These are phyloP conservation scores for Zonitis immaculata DNA, from an alignment of 2,888 invertebrate species.

Conservation along the genomic window DNA sequence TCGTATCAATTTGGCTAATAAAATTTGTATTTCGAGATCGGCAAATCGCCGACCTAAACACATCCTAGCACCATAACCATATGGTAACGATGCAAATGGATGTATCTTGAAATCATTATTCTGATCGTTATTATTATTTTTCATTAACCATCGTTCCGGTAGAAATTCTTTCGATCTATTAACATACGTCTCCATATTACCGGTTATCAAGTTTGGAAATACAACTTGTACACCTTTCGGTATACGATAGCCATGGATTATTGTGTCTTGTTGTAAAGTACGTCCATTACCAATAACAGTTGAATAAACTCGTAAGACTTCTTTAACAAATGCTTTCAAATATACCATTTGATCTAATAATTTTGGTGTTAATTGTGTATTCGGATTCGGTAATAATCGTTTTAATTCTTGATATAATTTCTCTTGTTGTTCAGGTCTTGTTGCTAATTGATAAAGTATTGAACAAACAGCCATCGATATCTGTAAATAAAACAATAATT, in stretches of 20 bases:
- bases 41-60: slow-evolving; percentile 71
- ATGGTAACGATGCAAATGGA: slow-evolving; percentile 72
- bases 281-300: slow-evolving; percentile 73
- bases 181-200: slow-evolving; percentile 63
- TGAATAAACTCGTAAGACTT: slow-evolving; percentile 72
- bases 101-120: slow-evolving; percentile 46
- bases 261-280: slow-evolving; percentile 63
- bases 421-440: slow-evolving; percentile 62
- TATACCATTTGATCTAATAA: slow-evolving; percentile 62
- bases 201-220: slow-evolving; percentile 67
- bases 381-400: slow-evolving; percentile 48
- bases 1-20: slow-evolving; percentile 63
- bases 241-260: slow-evolving; percentile 68
- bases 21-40: slow-evolving; percentile 68
- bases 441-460: slow-evolving; percentile 65
- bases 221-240: slow-evolving; percentile 76
- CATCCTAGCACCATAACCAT: slow-evolving; percentile 68
- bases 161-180: slow-evolving; percentile 58
- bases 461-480: slow-evolving; percentile 74
- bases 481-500: slow-evolving; percentile 34
- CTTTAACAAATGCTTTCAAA: slow-evolving; percentile 69
- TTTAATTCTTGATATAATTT: slow-evolving; percentile 57
- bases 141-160: slow-evolving; percentile 71
- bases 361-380: slow-evolving; percentile 52
- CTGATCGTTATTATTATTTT: slow-evolving; percentile 17